phyloP scores from a whole-genome alignment of 2,113 vertebrate genomes.

The Perca flavescens region DNA sequence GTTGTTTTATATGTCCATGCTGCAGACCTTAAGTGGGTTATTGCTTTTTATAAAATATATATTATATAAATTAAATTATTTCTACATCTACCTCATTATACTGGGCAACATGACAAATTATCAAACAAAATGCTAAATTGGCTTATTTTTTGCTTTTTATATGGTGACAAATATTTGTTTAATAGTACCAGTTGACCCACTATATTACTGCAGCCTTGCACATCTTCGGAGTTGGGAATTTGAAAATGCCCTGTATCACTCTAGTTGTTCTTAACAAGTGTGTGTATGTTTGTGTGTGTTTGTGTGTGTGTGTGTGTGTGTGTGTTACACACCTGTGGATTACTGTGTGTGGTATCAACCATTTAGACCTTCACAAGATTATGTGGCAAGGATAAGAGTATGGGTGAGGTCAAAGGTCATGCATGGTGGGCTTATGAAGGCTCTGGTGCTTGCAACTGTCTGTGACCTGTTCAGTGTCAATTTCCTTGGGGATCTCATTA shows the following conservation, averaged over 20 bases:
- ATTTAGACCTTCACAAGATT: constrained; percentile 24
- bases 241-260: neutral
- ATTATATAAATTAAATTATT: neutral
- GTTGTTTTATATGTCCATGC: neutral
- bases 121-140: neutral
- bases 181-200: neutral
- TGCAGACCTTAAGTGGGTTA: neutral
- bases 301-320: neutral
- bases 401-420: constrained; percentile 53
- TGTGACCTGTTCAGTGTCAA: constrained; percentile 32
- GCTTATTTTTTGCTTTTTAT: neutral
- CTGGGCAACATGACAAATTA: neutral
- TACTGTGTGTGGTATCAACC: constrained; percentile 30
- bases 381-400: constrained; percentile 6
- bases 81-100: neutral
- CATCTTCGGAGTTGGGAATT: neutral
- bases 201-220: neutral
- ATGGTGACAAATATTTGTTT: neutral
- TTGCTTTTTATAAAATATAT: neutral
- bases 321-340: neutral
- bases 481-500: constrained; percentile 79
- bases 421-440: constrained; percentile 32
- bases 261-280: neutral
- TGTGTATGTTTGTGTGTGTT: neutral
- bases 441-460: constrained; percentile 35